Evolutionary conservation across 37 sponge, comb jelly and placozoan species (phyloP).

Genomic region (Agelas oroides): DNA sequence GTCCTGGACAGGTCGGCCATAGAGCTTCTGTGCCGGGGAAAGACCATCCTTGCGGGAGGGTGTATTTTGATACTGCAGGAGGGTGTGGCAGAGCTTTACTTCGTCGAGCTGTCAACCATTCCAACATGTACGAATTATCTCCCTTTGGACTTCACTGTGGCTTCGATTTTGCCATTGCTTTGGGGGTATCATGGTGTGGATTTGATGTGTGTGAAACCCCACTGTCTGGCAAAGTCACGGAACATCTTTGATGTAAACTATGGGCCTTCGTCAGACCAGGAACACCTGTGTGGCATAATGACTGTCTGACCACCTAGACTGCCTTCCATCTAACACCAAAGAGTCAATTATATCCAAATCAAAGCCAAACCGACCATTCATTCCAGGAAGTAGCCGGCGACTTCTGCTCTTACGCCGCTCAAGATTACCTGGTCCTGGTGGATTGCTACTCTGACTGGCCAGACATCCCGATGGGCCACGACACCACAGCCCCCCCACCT

Average conservation of each 20-base stretch:
- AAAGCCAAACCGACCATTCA: too few species aligned
- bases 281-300: conserved; percentile 15
- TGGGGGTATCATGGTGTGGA: conserved; percentile 23
- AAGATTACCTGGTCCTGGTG: not conserved
- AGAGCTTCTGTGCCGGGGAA: not conserved
- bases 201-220: conserved; percentile 3
- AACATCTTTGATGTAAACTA: not conserved
- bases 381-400: too few species aligned
- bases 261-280: too few species aligned
- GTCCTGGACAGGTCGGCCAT: not conserved
- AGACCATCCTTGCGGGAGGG: not conserved
- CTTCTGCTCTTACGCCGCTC: not conserved
- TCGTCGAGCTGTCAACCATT: not conserved
- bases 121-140: conserved; percentile 23
- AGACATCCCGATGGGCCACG: too few species aligned
- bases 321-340: too few species aligned
- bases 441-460: conserved; percentile 8
- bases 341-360: too few species aligned
- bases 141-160: conserved; percentile 25
- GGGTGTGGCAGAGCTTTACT: not conserved
- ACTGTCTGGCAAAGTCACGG: conserved; percentile 9
- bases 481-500: too few species aligned
- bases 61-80: conserved; percentile 24
- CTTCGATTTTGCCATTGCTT: conserved; percentile 26
- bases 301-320: conserved; percentile 6